These are phyloP conservation scores for Pseudolaguvia tuberculata DNA, from an alignment of 2,113 vertebrate genomes.

Conservation along the genomic window DNA sequence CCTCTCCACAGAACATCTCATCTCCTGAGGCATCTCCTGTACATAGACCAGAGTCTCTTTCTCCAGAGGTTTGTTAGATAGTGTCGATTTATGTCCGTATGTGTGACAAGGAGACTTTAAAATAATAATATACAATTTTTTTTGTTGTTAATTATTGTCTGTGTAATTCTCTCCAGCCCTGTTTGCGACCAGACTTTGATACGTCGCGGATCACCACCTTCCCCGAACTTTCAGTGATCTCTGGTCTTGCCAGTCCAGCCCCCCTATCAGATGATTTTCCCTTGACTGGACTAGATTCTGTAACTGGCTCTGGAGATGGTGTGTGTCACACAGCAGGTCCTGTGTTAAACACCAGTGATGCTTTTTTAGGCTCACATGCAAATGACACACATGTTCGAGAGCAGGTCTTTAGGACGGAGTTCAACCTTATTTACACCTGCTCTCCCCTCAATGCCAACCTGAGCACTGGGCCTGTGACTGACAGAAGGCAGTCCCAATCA, in stretches of 20 bases:
- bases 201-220: constrained; percentile 68
- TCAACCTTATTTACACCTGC: constrained; percentile 98
- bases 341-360: constrained; percentile 54
- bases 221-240: constrained; percentile 75
- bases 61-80: constrained; percentile 81
- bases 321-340: constrained; percentile 53
- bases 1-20: constrained; percentile 82
- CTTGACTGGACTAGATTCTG: constrained; percentile 63
- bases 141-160: not conserved
- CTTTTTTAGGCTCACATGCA: constrained; percentile 63
- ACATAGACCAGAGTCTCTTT: constrained; percentile 86
- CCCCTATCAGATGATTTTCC: constrained; percentile 72
- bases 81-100: not conserved
- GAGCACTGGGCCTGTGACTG: constrained; percentile 70
- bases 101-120: not conserved
- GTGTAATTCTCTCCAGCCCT: constrained; percentile 69
- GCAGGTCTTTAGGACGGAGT: constrained; percentile 96
- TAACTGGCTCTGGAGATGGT: constrained; percentile 52
- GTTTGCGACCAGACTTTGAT: constrained; percentile 80
- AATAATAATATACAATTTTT: no score
- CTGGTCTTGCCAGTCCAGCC: constrained; percentile 74
- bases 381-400: constrained; percentile 75
- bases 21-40: constrained; percentile 91
- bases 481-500: constrained; percentile 77
- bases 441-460: constrained; percentile 94